phyloP scores from a whole-genome alignment of 2,797 vertebrate species.

The Argya squamiceps region DNA sequence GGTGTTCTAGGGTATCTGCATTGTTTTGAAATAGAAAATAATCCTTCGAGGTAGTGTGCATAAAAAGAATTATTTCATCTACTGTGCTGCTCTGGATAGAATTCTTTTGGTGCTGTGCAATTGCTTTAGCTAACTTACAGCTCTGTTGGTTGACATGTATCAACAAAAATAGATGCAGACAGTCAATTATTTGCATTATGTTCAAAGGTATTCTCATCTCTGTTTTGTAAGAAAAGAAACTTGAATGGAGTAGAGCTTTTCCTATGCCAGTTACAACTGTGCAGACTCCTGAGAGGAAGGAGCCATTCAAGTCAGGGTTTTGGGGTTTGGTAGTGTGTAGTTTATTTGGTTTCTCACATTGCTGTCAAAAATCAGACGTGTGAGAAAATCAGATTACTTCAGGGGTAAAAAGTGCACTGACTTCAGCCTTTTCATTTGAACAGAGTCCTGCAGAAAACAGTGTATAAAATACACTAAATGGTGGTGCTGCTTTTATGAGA shows the following conservation, averaged over 20 bases:
- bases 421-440: not conserved
- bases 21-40: not conserved
- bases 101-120: not conserved
- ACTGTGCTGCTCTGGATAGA: not conserved
- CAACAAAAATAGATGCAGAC: constrained; percentile 37
- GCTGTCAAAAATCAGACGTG: not conserved
- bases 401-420: not conserved
- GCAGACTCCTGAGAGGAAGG: not conserved
- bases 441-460: not conserved
- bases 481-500: not conserved
- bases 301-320: not conserved
- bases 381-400: not conserved
- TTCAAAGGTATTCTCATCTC: not conserved
- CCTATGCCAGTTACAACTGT: not conserved
- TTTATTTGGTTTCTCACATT: not conserved
- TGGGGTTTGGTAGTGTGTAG: not conserved
- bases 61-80: not conserved
- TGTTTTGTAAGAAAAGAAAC: not conserved
- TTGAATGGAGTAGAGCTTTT: not conserved
- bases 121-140: not conserved
- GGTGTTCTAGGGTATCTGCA: not conserved
- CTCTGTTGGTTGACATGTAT: not conserved
- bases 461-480: not conserved
- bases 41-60: not conserved
- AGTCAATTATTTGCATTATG: constrained; percentile 54